phyloP scores from a whole-genome alignment of 2,888 invertebrate genomes.

The Elysia crispata region DNA sequence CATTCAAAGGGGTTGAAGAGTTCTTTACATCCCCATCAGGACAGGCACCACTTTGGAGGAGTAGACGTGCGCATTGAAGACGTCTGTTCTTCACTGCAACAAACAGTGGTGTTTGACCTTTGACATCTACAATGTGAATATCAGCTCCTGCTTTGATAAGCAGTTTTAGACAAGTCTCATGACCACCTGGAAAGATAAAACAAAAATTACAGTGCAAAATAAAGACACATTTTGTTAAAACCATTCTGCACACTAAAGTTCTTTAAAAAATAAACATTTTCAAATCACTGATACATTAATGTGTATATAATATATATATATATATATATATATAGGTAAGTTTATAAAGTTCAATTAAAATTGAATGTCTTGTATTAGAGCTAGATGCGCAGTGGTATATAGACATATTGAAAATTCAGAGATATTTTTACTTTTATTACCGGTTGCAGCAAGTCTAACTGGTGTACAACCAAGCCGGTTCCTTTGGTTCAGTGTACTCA shows the following conservation, averaged over 20 bases:
- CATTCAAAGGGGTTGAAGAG: conserved; percentile 62
- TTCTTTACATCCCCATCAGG: conserved; percentile 62
- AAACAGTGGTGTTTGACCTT: conserved; percentile 68
- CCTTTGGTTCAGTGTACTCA: conserved; percentile 49
- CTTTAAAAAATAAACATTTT: no score
- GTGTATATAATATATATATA: no score
- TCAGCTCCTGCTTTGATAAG: conserved; percentile 58
- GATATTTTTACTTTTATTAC: conserved; percentile 48
- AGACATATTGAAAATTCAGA: no score
- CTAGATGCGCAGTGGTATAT: no score
- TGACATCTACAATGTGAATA: conserved; percentile 60
- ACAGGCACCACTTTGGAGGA: conserved; percentile 61
- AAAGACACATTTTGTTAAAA: neutral
- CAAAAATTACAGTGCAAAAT: neutral
- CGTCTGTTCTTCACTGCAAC: conserved; percentile 65
- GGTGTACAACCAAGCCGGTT: conserved; percentile 60
- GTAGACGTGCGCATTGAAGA: conserved; percentile 55
- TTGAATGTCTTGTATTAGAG: no score
- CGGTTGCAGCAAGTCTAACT: conserved; percentile 58
- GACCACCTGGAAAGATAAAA: conserved; percentile 54
- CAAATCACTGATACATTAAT: no score
- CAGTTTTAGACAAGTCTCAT: conserved; percentile 50
- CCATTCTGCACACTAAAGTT: no score
- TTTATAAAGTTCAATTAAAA: no score
- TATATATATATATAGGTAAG: no score